A percentile compares a stretch with the other conserved stretches of the same genome.
phyloP scores from a whole-genome alignment of 2,888 invertebrate genomes.

The Asteroscopus sphinx region DNA sequence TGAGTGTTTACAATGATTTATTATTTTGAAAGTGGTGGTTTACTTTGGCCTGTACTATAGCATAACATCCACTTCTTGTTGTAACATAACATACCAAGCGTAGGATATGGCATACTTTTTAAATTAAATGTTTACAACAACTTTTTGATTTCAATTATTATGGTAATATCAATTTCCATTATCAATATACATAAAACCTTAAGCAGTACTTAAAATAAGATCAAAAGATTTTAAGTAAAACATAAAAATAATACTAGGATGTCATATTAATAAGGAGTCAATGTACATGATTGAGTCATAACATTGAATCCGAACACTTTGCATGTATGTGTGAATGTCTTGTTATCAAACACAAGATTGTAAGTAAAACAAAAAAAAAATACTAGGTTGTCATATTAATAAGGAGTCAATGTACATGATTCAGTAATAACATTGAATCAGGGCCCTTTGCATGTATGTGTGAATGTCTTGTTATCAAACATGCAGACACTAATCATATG shows the following conservation, averaged over 20 bases:
- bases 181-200: too few species aligned
- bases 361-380: too few species aligned
- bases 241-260: too few species aligned
- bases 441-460: slow-evolving; percentile 19
- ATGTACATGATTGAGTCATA: too few species aligned
- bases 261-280: too few species aligned
- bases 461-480: slow-evolving; percentile 36
- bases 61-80: slow-evolving; percentile 14
- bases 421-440: slow-evolving; percentile 19
- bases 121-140: background rate
- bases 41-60: slow-evolving; percentile 10
- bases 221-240: too few species aligned
- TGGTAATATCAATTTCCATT: too few species aligned
- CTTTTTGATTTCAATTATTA: too few species aligned
- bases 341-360: slow-evolving; percentile 48
- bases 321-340: slow-evolving; percentile 11
- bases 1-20: slow-evolving; percentile 14
- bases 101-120: background rate
- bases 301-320: slow-evolving; percentile 27
- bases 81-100: background rate
- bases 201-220: too few species aligned
- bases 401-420: too few species aligned
- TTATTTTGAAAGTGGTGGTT: slow-evolving; percentile 21
- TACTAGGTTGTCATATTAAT: too few species aligned
- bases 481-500: slow-evolving; percentile 22